Conservation (phyloP, 2,113 vertebrate genomes). For the Chroicocephalus ridibundus region DNA sequence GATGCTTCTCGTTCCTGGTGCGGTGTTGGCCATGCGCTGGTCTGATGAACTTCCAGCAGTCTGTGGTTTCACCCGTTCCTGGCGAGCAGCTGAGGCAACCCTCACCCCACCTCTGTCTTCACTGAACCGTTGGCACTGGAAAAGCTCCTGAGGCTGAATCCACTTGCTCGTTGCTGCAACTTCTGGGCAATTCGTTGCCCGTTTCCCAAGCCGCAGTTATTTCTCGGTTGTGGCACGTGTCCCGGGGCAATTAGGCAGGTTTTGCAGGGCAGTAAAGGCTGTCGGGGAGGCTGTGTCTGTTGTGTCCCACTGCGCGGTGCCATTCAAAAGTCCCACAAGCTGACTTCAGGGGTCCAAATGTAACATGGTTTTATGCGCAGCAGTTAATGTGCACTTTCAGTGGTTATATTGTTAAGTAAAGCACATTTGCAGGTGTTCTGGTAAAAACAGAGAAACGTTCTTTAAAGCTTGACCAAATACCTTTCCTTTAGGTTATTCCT, state of each 20-base stretch:
- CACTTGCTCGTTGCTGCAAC: background rate
- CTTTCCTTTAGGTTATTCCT: constrained; percentile 27
- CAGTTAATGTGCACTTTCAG: accelerated
- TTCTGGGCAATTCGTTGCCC: accelerated
- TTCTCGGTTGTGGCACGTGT: background rate
- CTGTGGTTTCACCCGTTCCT: background rate
- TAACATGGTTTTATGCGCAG: accelerated
- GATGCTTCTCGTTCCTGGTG: accelerated
- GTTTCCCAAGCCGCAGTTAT: accelerated
- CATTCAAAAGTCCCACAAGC: background rate
- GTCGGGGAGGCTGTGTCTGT: background rate
- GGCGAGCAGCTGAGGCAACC: background rate
- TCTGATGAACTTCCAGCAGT: background rate
- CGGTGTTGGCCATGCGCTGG: accelerated
- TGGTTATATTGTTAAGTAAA: background rate
- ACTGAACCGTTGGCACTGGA: background rate
- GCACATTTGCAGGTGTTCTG: background rate
- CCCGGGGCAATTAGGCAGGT: accelerated
- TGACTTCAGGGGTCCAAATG: background rate
- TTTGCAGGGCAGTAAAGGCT: background rate
- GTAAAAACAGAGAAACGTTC: background rate
- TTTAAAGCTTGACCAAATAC: background rate
- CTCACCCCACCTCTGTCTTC: background rate
- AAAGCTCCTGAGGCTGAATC: background rate
- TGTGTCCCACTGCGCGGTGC: accelerated